Base-by-base conservation (phyloP, 2,113 vertebrate species). In the Spermophilus dauricus region DNA sequence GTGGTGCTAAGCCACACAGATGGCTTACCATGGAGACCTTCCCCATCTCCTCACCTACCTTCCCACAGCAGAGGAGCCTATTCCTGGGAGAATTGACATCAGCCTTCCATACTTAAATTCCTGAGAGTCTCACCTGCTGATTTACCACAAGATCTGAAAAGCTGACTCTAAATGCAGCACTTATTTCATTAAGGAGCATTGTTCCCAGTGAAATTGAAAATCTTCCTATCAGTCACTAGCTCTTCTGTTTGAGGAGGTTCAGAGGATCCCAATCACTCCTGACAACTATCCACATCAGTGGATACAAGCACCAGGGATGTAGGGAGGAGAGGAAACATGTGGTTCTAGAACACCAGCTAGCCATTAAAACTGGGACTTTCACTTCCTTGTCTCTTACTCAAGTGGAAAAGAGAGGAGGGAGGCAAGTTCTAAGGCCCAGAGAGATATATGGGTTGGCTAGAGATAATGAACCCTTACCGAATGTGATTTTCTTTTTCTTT, bases 151-250 rank as follows among this genome's bases (percentile, higher is more conserved):
- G 53, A 69, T 48, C 12, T 37, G 48, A 96, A 51, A 75, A 37
- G 34, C 87, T 48, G 0, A 67, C 90, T 76, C 1, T 69, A 80
- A 80, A 83, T 67, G 81, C 70, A 73, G 32, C 2, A 17, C 53
- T 96, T 85, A 37, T 80, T 87, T 94, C 92, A 81, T 96, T 86
- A 94, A 88, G 67, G 51, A 89, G 6, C 88, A 53, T 94, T 95
- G 93, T 96, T 91, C 89, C 86, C 30, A 8, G 34, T 39, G 72
- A 75, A 45, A 81, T 24, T 20, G 63, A 56, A 67, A 2, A 22
- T 93, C 42, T 94, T 48, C 72, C 63, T 45, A 34, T 73, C 82
- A 95, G 86, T 76, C 85, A 77, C 56, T 87, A 70, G 67, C 89
- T 81, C 65, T 94, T 73, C 72, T 82, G 72, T 87, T 51, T 86